Evolutionary conservation across 1,140 invertebrate genomes (phyloP).

Genomic region (Eueides isabella): DNA sequence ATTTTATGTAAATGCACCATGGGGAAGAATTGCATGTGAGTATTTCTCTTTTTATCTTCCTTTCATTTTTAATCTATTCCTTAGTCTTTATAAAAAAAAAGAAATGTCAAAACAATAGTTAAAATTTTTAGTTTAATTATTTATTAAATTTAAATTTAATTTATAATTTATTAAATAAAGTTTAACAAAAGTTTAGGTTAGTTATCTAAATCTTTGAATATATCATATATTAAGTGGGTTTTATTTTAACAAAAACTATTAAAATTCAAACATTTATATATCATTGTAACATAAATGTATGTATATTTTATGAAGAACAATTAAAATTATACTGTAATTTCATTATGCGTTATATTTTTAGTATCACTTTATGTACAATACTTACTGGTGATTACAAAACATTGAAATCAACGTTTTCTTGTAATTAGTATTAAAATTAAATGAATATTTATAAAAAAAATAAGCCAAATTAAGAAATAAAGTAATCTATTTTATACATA

Average conservation of each 20-base stretch:
- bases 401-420: no score
- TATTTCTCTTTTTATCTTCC: neutral
- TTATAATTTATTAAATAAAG: neutral
- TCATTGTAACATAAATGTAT: no score
- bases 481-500: no score
- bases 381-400: no score
- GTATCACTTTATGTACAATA: no score
- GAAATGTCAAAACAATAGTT: neutral
- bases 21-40: constrained; percentile 33
- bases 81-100: neutral
- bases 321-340: no score
- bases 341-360: no score
- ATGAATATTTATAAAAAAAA: no score
- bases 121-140: neutral
- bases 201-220: neutral
- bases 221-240: neutral
- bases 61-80: constrained; percentile 18
- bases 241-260: neutral
- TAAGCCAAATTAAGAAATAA: no score
- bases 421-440: no score
- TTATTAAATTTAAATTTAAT: neutral
- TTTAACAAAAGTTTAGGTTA: neutral
- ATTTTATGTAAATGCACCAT: constrained; percentile 23
- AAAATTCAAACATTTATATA: neutral
- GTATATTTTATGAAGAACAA: no score